A percentile compares a stretch with the other conserved stretches of the same genome.
phyloP scores from a whole-genome alignment of 2,797 vertebrate genomes.

The Bradypodion ventrale region DNA sequence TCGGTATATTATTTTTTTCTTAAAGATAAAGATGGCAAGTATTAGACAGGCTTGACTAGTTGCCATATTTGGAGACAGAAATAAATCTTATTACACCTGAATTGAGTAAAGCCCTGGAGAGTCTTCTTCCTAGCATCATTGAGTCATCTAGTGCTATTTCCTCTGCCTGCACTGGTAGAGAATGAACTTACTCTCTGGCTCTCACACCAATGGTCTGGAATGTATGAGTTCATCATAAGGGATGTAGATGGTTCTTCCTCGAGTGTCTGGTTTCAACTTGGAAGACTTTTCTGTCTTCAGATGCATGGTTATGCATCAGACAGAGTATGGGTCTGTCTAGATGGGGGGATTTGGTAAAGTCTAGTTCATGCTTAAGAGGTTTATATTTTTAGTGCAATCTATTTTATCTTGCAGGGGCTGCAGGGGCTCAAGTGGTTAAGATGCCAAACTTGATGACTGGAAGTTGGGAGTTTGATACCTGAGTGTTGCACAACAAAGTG shows the following conservation, averaged over 20 bases:
- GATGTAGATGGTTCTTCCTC: not conserved
- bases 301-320: not conserved
- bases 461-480: too few relatives aligned
- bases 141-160: not conserved
- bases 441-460: too few relatives aligned
- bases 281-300: not conserved
- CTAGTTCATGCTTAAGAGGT: too few relatives aligned
- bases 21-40: not conserved
- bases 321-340: not conserved
- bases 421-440: too few relatives aligned
- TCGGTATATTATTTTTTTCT: not conserved
- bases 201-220: not conserved
- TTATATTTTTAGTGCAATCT: too few relatives aligned
- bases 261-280: not conserved
- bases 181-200: not conserved
- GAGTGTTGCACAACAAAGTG: too few relatives aligned
- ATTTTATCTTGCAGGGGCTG: too few relatives aligned
- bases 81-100: not conserved
- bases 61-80: too few relatives aligned
- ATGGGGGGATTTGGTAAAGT: not conserved
- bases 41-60: not conserved
- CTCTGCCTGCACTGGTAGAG: not conserved
- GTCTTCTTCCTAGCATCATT: not conserved
- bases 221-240: not conserved
- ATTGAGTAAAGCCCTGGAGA: not conserved